A percentile compares a stretch with the other conserved stretches of the same genome.
These are phyloP conservation scores for Corythornis vintsioides DNA, from an alignment of 2,113 vertebrate genomes.

Conservation along the genomic window DNA sequence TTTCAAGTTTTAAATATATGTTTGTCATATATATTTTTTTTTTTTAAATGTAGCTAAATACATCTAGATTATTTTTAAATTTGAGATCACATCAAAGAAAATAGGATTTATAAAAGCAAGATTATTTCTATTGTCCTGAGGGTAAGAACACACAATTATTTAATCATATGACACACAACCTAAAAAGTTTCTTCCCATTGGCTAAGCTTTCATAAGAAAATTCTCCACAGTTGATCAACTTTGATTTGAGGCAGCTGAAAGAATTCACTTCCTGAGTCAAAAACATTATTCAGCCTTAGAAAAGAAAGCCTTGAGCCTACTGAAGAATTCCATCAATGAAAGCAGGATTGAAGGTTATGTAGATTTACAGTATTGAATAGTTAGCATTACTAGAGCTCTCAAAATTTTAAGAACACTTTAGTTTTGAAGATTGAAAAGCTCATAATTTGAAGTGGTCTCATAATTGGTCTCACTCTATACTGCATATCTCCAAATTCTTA, in stretches of 20 bases:
- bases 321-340: neutral
- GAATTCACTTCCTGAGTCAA: neutral
- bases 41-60: neutral
- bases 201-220: neutral
- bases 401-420: conserved; percentile 24
- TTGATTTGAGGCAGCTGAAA: neutral
- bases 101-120: neutral
- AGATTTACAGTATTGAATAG: neutral
- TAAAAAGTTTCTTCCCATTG: neutral
- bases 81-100: neutral
- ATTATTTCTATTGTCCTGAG: neutral
- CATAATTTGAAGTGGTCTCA: neutral
- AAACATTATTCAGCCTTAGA: neutral
- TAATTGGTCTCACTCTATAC: neutral
- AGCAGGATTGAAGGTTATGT: neutral
- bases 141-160: neutral
- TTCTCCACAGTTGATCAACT: neutral
- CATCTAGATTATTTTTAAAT: neutral
- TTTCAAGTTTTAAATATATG: neutral
- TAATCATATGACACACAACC: neutral
- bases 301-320: neutral
- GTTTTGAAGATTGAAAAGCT: conserved; percentile 17
- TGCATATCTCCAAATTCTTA: conserved; percentile 2
- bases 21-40: neutral
- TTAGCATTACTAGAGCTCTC: neutral